phyloP scores from a whole-genome alignment of 2,797 vertebrate species.

The Coilia nasus region DNA sequence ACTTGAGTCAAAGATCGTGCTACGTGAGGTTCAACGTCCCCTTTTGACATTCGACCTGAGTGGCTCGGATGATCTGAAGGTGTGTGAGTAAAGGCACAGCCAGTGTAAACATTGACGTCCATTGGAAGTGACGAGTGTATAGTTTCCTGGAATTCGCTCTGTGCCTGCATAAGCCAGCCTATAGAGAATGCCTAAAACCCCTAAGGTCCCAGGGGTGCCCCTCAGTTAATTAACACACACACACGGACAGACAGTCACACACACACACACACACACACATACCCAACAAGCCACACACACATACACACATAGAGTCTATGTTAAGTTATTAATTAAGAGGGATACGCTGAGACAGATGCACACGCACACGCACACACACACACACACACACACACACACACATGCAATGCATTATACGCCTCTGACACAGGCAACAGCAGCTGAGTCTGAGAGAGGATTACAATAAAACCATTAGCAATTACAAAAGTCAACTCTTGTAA shows the following conservation, averaged over 20 bases:
- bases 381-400: too few relatives aligned
- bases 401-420: neutral
- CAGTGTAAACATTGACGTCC: neutral
- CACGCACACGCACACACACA: too few relatives aligned
- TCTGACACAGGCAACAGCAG: slow-evolving; percentile 39
- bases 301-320: too few relatives aligned
- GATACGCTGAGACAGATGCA: too few relatives aligned
- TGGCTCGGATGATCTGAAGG: neutral
- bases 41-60: neutral
- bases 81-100: neutral
- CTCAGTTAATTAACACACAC: neutral
- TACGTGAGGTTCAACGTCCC: too few relatives aligned
- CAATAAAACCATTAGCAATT: slow-evolving; percentile 49
- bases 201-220: neutral
- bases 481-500: neutral
- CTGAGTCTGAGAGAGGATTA: slow-evolving; percentile 49
- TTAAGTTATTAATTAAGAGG: too few relatives aligned
- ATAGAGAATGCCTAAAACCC: neutral
- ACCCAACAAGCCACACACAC: too few relatives aligned
- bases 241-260: too few relatives aligned
- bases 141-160: slow-evolving; percentile 1
- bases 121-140: neutral
- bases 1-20: too few relatives aligned
- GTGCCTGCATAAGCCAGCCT: neutral
- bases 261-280: too few relatives aligned